These are phyloP conservation scores for Turdus rufiventris DNA, from an alignment of 2,113 vertebrate species.

Conservation along the genomic window DNA sequence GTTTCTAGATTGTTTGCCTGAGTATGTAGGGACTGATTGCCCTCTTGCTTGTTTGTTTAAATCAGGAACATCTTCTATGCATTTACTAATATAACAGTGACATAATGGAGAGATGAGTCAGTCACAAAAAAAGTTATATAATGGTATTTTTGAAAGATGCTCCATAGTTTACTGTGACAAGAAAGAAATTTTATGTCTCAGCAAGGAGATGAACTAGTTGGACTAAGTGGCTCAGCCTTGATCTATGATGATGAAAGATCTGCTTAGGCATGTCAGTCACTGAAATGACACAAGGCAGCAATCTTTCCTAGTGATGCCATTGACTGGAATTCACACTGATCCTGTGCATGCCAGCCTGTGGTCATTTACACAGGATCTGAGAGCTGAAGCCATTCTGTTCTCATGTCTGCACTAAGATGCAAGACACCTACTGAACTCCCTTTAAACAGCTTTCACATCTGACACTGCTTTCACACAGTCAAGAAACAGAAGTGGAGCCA, in stretches of 20 bases:
- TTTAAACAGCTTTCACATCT: background rate
- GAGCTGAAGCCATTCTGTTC: background rate
- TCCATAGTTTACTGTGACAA: background rate
- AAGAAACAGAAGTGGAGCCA: background rate
- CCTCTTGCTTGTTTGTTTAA: slow-evolving; percentile 43
- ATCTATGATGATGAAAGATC: background rate
- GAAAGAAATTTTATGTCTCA: background rate
- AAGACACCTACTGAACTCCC: background rate
- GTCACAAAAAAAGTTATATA: background rate
- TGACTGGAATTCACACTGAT: background rate
- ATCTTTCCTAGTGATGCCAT: background rate
- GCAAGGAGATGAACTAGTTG: background rate
- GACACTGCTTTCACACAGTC: background rate
- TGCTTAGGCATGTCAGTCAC: background rate
- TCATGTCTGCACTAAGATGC: background rate
- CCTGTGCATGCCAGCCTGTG: background rate
- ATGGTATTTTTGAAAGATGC: background rate
- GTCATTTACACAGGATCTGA: background rate
- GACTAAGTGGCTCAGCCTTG: background rate
- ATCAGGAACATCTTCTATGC: background rate
- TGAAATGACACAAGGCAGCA: background rate
- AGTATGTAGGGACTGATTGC: slow-evolving; percentile 28
- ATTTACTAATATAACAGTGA: slow-evolving; percentile 26
- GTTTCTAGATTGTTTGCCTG: slow-evolving; percentile 64
- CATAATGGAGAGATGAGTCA: slow-evolving; percentile 27